Evolutionary conservation across 2,797 vertebrate species (phyloP), one percentile per base, ranked within the genome.

Genomic region (Takifugu ocellatus): DNA sequence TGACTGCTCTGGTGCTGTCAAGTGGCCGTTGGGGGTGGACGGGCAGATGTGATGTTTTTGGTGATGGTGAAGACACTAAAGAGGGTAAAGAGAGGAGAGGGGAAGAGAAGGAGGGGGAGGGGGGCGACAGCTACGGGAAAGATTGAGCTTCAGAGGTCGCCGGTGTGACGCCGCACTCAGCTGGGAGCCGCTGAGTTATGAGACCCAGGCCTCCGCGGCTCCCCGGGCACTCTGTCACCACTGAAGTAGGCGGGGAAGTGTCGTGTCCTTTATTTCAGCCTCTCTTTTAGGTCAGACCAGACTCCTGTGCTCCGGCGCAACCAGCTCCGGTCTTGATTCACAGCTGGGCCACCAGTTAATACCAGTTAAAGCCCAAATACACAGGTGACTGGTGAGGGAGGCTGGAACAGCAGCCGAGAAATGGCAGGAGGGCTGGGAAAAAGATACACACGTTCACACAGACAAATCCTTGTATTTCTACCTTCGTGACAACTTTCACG

Each of bases 191-290:
- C 54, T 85, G 76, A 86, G 85, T 82, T 85, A 84, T 77, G 77
- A 42, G 72, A 51, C 73, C 75, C 81, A 65, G 76, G 84, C 63
- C 71, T 63, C 62, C 71, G 33, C 25, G 55, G 82, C 82, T 73
- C 75, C 74, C 80, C 75, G 67, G 81, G 77, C 76, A 83, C 76
- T 83, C 84, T 54, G 78, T 84, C 78, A 29, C 81, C 79, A 82
- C 75, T 71, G 79, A 81, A 87, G 76, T 86, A 60, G 16, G 66
- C 33, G 25, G 57, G 70, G 63, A 75, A 47, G 62, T 80, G n/a
- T 1, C 70, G 63, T 62, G 21, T 29, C 29, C 42, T 45, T 6
- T 59, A 54, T 42, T 25, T 49, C 58, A 53, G 5, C 36, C 59
- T 49, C 7, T 16, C 10, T 33, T 33, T 33, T 33, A 33, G 31